Percentiles rank a stretch among this genome's conserved stretches.
Conservation (phyloP, 2,797 vertebrate genomes). For the Sebastes vulpes region DNA sequence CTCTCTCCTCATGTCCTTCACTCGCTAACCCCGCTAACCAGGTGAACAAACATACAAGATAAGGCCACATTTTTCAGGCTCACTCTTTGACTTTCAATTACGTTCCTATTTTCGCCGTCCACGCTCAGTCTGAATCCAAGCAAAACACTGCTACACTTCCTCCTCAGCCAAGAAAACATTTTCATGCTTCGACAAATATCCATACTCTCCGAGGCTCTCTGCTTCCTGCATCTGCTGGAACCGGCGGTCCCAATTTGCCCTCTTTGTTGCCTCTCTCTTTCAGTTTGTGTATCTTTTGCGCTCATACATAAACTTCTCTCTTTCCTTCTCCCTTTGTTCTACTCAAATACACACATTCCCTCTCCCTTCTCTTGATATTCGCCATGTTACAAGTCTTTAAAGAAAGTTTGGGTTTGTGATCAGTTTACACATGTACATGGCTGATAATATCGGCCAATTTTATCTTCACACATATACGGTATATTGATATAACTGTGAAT, state of each 20-base stretch:
- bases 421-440: not conserved
- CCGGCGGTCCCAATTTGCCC: conserved; percentile 11
- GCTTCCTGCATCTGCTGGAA: conserved; percentile 51
- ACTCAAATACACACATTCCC: not conserved
- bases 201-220: conserved; percentile 25
- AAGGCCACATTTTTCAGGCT: conserved; percentile 77
- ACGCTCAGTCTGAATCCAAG: conserved; percentile 60
- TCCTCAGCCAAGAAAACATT: conserved; percentile 69
- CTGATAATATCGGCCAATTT: not conserved
- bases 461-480: not conserved
- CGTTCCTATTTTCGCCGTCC: conserved; percentile 60
- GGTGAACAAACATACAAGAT: conserved; percentile 87
- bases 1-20: conserved; percentile 59
- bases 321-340: not conserved
- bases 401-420: not conserved
- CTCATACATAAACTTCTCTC: conserved; percentile 3
- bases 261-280: conserved; percentile 31
- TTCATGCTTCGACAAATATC: conserved; percentile 66
- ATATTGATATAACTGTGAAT: not conserved
- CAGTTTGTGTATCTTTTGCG: not conserved
- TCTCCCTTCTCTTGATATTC: not conserved
- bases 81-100: conserved; percentile 75
- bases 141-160: conserved; percentile 72
- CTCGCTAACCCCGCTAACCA: conserved; percentile 81
- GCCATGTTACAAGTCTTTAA: not conserved